A percentile compares a stretch with the other conserved stretches of the same genome.
Conservation (phyloP, 2,113 vertebrate species). For the Xiphophorus couchianus region DNA sequence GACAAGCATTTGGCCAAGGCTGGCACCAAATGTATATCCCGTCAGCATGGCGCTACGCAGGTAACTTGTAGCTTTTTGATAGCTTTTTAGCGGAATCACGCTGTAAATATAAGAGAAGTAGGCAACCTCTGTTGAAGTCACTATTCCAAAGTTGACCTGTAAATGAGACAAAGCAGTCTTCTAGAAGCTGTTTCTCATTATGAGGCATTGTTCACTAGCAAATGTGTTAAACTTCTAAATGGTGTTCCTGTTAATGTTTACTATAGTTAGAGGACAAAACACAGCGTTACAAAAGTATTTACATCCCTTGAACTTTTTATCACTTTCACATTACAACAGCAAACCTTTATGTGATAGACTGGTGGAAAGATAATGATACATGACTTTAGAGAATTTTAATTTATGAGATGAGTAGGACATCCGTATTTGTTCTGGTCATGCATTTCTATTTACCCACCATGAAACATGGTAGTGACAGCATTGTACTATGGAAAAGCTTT, state of each 20-base stretch:
- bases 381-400: too few relatives aligned
- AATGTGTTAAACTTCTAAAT: not conserved
- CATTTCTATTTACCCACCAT: too few relatives aligned
- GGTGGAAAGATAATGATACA: too few relatives aligned
- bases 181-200: not conserved
- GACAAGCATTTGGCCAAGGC: slow-evolving; percentile 75
- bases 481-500: too few relatives aligned
- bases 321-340: too few relatives aligned
- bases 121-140: slow-evolving; percentile 78
- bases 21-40: slow-evolving; percentile 74
- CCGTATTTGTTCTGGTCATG: too few relatives aligned
- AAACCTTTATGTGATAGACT: too few relatives aligned
- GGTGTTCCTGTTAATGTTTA: not conserved
- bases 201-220: not conserved
- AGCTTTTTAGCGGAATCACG: slow-evolving; percentile 69
- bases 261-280: not conserved
- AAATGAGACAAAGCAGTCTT: not conserved
- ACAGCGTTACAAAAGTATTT: too few relatives aligned
- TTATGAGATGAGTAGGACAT: too few relatives aligned
- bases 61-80: slow-evolving; percentile 77
- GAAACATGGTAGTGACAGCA: too few relatives aligned
- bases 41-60: slow-evolving; percentile 73
- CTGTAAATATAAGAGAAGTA: slow-evolving; percentile 82
- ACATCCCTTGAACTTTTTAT: too few relatives aligned
- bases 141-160: slow-evolving; percentile 73